phyloP scores from a whole-genome alignment of 2,113 vertebrate species.

The Orientallactaga bullata region DNA sequence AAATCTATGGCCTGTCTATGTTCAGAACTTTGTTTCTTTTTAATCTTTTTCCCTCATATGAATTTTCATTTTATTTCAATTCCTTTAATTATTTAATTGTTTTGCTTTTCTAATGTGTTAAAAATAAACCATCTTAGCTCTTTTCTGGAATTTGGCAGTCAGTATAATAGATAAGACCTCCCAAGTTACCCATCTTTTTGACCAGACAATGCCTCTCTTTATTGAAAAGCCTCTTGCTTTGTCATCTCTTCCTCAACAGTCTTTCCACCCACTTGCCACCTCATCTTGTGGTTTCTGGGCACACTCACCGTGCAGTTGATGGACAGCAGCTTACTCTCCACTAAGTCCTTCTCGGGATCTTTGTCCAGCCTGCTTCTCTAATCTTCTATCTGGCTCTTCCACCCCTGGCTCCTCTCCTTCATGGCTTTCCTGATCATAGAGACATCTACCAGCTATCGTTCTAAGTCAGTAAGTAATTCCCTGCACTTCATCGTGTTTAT shows the following conservation, averaged over 20 bases:
- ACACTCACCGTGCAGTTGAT: background rate
- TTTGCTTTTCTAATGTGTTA: background rate
- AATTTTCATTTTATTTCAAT: slow-evolving; percentile 19
- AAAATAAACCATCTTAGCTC: background rate
- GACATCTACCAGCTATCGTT: background rate
- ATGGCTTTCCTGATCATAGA: background rate
- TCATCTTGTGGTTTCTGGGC: background rate
- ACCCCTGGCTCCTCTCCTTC: background rate
- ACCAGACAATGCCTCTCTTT: background rate
- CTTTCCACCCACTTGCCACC: background rate
- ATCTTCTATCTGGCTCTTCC: background rate
- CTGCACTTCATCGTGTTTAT: background rate
- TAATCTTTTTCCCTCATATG: background rate
- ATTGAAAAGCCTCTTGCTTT: background rate
- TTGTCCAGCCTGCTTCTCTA: background rate
- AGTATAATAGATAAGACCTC: background rate
- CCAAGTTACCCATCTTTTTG: background rate
- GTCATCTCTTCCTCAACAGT: background rate
- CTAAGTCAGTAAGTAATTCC: background rate
- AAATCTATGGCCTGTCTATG: background rate
- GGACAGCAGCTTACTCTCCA: background rate
- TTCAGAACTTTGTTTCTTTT: background rate
- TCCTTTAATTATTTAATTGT: slow-evolving; percentile 22
- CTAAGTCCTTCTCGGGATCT: fast-evolving
- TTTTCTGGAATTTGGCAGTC: background rate